phyloP scores from a whole-genome alignment of 2,888 invertebrate species.

The Drosophila fulvimacula region DNA sequence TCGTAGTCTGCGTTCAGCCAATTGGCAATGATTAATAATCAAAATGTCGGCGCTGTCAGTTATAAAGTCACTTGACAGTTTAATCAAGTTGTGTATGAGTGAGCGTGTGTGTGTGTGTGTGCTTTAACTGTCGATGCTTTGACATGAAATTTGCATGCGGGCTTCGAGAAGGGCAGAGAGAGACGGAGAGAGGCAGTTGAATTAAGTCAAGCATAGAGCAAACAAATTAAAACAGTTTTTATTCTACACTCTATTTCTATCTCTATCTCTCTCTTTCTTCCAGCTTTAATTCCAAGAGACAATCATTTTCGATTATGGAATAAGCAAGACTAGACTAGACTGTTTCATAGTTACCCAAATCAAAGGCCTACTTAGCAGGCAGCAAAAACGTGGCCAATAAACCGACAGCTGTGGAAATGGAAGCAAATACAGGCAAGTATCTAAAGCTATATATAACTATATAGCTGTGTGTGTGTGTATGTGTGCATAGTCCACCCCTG shows the following conservation, averaged over 20 bases:
- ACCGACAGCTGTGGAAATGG: slow-evolving; percentile 62
- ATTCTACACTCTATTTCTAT: neutral
- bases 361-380: slow-evolving; percentile 19
- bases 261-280: neutral
- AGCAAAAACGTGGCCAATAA: slow-evolving; percentile 47
- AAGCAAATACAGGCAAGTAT: slow-evolving; percentile 42
- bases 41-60: slow-evolving; percentile 76
- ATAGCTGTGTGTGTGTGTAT: neutral
- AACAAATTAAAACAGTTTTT: slow-evolving; percentile 59
- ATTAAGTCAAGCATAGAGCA: slow-evolving; percentile 33
- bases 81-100: slow-evolving; percentile 68
- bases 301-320: slow-evolving; percentile 16
- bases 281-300: neutral
- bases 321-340: neutral
- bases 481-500: slow-evolving; percentile 25
- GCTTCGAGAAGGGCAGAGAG: slow-evolving; percentile 7
- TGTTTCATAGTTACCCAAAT: slow-evolving; percentile 44
- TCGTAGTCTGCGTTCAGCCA: slow-evolving; percentile 49
- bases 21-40: slow-evolving; percentile 79
- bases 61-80: slow-evolving; percentile 79
- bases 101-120: slow-evolving; percentile 35
- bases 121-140: slow-evolving; percentile 42
- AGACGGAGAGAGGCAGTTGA: slow-evolving; percentile 3
- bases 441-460: slow-evolving; percentile 8
- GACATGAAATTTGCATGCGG: slow-evolving; percentile 52